A percentile compares a stretch with the other conserved stretches of the same genome.
These are phyloP conservation scores for Dermatemys mawii DNA, from an alignment of 2,113 vertebrate species.

Conservation along the genomic window DNA sequence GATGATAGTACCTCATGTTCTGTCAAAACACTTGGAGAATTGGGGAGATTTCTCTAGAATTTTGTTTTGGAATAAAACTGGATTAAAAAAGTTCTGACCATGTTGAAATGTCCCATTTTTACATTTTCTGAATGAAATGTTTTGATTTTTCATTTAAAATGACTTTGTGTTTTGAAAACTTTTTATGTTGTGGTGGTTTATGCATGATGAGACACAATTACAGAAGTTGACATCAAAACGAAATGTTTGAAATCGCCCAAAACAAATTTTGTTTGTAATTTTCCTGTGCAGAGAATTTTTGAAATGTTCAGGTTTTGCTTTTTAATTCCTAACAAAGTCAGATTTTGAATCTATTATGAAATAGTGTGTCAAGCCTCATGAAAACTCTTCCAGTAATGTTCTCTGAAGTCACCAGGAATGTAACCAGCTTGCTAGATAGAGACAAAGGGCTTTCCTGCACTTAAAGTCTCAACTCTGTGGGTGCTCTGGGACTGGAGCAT, in stretches of 20 bases:
- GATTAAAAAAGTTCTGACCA: not conserved
- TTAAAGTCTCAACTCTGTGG: not conserved
- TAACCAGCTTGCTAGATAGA: not conserved
- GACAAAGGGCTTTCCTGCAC: not conserved
- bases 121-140: not conserved
- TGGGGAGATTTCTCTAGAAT: not conserved
- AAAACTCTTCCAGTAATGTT: not conserved
- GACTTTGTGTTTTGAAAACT: not conserved
- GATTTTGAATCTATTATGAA: not conserved
- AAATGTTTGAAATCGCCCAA: not conserved
- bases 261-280: not conserved
- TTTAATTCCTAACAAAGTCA: not conserved
- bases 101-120: not conserved
- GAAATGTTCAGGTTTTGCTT: not conserved
- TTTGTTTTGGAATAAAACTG: not conserved
- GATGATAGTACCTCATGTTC: not conserved
- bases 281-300: not conserved
- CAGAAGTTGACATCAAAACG: not conserved
- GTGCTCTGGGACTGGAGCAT: too few species aligned
- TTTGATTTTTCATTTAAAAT: not conserved
- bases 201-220: not conserved
- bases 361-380: not conserved
- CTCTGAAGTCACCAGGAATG: not conserved
- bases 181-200: not conserved
- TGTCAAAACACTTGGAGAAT: not conserved